Evolutionary conservation across 1,140 invertebrate species (phyloP), one percentile per base, ranked within the genome.

Genomic region (Pachyrhynchus sulphureomaculatus): DNA sequence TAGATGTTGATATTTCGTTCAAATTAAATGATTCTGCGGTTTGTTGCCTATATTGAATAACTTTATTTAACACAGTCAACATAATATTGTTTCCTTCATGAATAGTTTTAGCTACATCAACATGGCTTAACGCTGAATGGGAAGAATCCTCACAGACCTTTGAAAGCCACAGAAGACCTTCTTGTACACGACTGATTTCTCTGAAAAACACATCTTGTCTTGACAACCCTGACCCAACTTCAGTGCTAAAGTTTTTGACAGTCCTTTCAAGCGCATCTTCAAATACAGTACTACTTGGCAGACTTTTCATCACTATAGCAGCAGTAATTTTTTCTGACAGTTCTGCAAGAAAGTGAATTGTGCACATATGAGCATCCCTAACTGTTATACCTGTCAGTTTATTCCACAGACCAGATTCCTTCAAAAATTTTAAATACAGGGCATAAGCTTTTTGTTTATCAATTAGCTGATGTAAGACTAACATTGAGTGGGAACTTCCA

Each of bases 371-470:
- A 44, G 75, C 78, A 64, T 84, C 84, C 66, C 66, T 55, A 66
- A 74, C 70, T 24, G 66, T 67, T 55, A 73, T 52, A 20, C 64
- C 66, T 26, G 62, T 41, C 15, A 76, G 57, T 56, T 86, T 83
- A 26, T 82, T 80, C 90, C 90, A 92, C 6, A 95, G 72, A 13
- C 83, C 82, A 37, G 85, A 80, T 39, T 85, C 83, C 71, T 90
- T 88, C n/a, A 96, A 77, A 75, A 96, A 95, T 26, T 83, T 77
- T 21, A 88, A 74, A 68, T 84, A 90, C 12, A 91, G 82, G 47
- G 88, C 82, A 41, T 92, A 80, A 2, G 89, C 91, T 69, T 87
- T 85, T 66, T 88, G 86, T 77, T 97, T 96, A 70, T 94, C 92
- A 64, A 88, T 85, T 8, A 97, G 75, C 74, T 95, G 93, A 65